Evolutionary conservation across 2,797 vertebrate genomes (phyloP), one percentile per base, ranked within the genome.

Genomic region (Anas capensis): DNA sequence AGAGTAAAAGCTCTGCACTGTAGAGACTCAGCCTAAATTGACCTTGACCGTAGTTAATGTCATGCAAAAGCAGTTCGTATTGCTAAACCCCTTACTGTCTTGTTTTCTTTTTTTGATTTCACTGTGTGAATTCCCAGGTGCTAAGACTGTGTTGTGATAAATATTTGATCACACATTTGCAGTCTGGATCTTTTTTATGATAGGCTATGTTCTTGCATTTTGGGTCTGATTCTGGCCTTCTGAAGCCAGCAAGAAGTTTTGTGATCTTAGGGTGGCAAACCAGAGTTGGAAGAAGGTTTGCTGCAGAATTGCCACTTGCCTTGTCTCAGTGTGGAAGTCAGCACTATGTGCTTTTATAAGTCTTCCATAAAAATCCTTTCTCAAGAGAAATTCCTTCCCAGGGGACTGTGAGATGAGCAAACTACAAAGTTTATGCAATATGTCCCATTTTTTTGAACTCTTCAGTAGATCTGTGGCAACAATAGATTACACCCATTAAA

Each of bases 61-160:
- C 53, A 44, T 42, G 53, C 49, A 92, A 92, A 96, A 95, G 21
- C 64, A 71, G 54, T 40, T 26, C 20, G 27, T 57, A 20, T 26
- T 70, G 65, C 29, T 88, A 86, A 96, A 91, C 85, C 64, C 57
- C 38, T 40, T 51, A n/a, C 51, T 62, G 33, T 61, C 53, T 65
- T 91, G 66, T 9, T 58, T 94, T 51, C 49, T 51, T 51, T 51
- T 92, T 92, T 92, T 79, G 16, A 9, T 58, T 93, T 86, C 42
- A 20, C 76, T 87, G 58, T 87, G 51, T 11, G 5, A 85, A 26
- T 36, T 92, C n/a, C 33, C 71, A 95, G 60, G 69, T 93, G 80
- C 69, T 87, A 79, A 79, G 77, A 73, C 62, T 65, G 48, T 70
- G 64, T 78, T 95, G 75, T 84, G 61, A 73, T 90, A 97, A 92